Base-by-base conservation (phyloP, 2,797 vertebrate genomes). In the Champsocephalus esox region DNA sequence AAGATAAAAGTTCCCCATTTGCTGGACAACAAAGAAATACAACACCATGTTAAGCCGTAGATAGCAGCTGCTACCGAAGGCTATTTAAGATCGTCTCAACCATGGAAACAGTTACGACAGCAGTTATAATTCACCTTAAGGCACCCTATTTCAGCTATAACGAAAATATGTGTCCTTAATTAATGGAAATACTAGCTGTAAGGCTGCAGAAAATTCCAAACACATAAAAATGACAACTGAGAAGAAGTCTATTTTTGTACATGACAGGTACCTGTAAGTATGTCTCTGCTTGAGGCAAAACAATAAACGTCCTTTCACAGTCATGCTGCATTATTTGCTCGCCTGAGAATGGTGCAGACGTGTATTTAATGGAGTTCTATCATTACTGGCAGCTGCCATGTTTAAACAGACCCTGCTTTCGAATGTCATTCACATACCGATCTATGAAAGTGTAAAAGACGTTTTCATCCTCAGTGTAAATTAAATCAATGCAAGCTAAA, bases 71-170 rank as follows among this genome's bases (percentile, higher is more conserved):
- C 58, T 58, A 48, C 70, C 7, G 17, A 71, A 46, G 72, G 70
- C 62, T 83, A 68, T 79, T 90, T 83, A 59, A 80, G 51, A 77
- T 70, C 3, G 0, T 56, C 68, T 66, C 57, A 59, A 63, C 60
- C 86, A 87, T 89, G 82, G 83, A 84, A 89, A 89, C 86, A 48
- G 55, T 41, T 62, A 67, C 49, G 19, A 16, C 46, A 45, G 9
- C 62, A 52, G 28, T 8, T 62, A 11, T 10, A 44, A 45, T 60
- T 56, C 6, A 66, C 60, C 48, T 62, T 19, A 54, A 38, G 46
- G 16, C 2, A 60, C 9, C 21, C 45, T 12, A 48, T 52, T 55
- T 58, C 24, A 24, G 43, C 28, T 48, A 1, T 9, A 41, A 0
- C 12, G 21, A 9, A 66, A 5, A 28, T 12, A 16, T 49, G 9